These are phyloP conservation scores for Synergus umbraculus DNA, from an alignment of 2,888 invertebrate genomes.

Conservation along the genomic window DNA sequence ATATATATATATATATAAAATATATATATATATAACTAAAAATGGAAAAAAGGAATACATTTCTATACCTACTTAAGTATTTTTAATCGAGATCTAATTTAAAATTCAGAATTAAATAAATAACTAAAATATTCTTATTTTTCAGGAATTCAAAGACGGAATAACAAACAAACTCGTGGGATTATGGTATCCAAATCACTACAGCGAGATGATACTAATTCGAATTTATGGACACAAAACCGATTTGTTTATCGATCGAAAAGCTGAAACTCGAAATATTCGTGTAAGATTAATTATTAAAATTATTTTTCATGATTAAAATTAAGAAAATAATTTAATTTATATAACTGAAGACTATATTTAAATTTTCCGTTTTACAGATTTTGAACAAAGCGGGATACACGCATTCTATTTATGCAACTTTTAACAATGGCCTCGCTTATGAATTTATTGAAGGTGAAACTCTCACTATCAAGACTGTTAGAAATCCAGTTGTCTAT, in stretches of 20 bases:
- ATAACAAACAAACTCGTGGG: slow-evolving; percentile 95
- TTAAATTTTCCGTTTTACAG: slow-evolving; percentile 63
- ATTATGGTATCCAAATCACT: slow-evolving; percentile 75
- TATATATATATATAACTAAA: too few relatives aligned
- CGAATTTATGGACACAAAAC: slow-evolving; percentile 96
- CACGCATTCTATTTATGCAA: slow-evolving; percentile 92
- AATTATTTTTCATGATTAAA: slow-evolving; percentile 20
- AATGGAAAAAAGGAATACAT: too few relatives aligned
- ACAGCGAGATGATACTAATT: slow-evolving; percentile 87
- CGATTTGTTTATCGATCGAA: slow-evolving; percentile 93
- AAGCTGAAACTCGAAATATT: slow-evolving; percentile 85
- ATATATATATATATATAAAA: too few relatives aligned
- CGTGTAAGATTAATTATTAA: slow-evolving; percentile 60
- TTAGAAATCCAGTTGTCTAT: slow-evolving; percentile 84
- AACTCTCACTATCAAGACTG: slow-evolving; percentile 84
- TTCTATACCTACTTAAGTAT: neutral
- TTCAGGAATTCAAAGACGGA: slow-evolving; percentile 94
- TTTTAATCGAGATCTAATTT: neutral
- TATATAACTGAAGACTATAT: neutral
- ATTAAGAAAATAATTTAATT: slow-evolving; percentile 6
- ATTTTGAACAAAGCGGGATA: slow-evolving; percentile 86
- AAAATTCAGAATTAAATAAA: neutral
- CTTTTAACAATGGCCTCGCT: slow-evolving; percentile 95
- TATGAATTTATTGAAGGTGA: slow-evolving; percentile 93
- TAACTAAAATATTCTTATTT: slow-evolving; percentile 43